Evolutionary conservation across 1,140 invertebrate genomes (phyloP).

Genomic region (Leucophenga varia): DNA sequence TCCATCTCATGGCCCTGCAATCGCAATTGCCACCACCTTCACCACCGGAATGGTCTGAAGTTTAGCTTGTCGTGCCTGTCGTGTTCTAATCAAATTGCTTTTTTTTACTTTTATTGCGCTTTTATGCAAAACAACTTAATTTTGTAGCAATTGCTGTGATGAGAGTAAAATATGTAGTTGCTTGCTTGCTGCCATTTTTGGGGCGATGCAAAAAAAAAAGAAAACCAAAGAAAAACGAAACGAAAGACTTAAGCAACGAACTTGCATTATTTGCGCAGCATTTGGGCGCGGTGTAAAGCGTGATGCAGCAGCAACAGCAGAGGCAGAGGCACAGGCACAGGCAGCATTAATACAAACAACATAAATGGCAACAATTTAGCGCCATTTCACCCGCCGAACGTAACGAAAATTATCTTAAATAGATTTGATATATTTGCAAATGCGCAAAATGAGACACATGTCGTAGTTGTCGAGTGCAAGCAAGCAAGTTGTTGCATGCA

Average conservation of each 20-base stretch:
- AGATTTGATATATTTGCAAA: conserved; percentile 55
- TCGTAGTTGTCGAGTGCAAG: conserved; percentile 21
- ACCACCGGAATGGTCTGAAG: too few relatives aligned
- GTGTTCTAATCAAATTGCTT: conserved; percentile 3
- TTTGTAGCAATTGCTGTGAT: conserved; percentile 33
- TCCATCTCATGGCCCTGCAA: conserved; percentile 48
- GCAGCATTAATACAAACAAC: too few relatives aligned
- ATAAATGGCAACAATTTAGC: conserved; percentile 24
- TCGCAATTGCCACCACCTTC: conserved; percentile 48
- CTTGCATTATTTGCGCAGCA: too few relatives aligned
- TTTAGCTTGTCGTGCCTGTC: conserved; percentile 1
- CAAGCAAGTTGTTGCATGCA: conserved; percentile 52
- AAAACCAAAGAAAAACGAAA: too few relatives aligned
- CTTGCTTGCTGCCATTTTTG: conserved; percentile 21
- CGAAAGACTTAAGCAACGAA: conserved; percentile 24
- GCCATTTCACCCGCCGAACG: conserved; percentile 31
- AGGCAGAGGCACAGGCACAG: too few relatives aligned
- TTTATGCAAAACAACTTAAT: conserved; percentile 55
- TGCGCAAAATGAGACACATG: conserved; percentile 50
- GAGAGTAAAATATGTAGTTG: conserved; percentile 45
- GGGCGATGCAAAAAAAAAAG: neutral
- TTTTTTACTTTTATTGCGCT: conserved; percentile 47
- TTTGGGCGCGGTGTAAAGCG: too few relatives aligned
- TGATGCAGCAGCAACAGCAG: too few relatives aligned
- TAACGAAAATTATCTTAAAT: conserved; percentile 53